Evolutionary conservation across 2,888 invertebrate genomes (phyloP).

Genomic region (Ectemnius cavifrons): DNA sequence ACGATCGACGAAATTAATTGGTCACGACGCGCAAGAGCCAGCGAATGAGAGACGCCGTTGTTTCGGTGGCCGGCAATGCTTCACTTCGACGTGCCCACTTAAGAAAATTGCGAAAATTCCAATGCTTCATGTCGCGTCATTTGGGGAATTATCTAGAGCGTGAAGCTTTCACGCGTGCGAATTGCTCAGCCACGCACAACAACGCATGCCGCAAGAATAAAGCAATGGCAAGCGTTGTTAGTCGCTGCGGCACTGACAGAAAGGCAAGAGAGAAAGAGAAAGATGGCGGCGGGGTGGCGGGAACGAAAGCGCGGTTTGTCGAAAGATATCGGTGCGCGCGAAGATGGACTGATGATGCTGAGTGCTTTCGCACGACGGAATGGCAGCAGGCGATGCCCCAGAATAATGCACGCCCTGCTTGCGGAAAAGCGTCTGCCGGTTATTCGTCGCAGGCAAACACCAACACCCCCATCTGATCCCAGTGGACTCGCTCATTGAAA

Average conservation of each 20-base stretch:
- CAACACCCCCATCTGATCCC: constrained; percentile 21
- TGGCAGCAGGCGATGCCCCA: background rate
- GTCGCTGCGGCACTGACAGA: background rate
- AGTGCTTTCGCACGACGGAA: background rate
- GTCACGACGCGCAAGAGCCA: too few relatives aligned
- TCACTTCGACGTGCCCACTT: too few relatives aligned
- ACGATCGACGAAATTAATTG: too few relatives aligned
- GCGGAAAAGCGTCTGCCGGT: constrained; percentile 29
- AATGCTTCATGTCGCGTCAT: too few relatives aligned
- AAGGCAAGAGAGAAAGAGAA: background rate
- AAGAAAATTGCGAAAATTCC: too few relatives aligned
- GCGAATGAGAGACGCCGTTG: too few relatives aligned
- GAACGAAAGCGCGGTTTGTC: background rate
- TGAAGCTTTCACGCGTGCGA: too few relatives aligned
- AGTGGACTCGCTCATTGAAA: constrained; percentile 43
- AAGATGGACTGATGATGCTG: constrained; percentile 17
- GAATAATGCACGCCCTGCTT: constrained; percentile 6
- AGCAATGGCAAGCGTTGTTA: too few relatives aligned
- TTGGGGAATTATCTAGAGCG: too few relatives aligned
- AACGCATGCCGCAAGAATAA: too few relatives aligned
- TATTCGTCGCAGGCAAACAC: constrained; percentile 27
- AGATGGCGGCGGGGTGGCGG: background rate
- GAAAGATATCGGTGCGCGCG: background rate
- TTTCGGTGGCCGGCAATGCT: too few relatives aligned
- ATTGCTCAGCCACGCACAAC: too few relatives aligned